These are phyloP conservation scores for Cabera pusaria DNA, from an alignment of 2,888 invertebrate genomes.

Conservation along the genomic window DNA sequence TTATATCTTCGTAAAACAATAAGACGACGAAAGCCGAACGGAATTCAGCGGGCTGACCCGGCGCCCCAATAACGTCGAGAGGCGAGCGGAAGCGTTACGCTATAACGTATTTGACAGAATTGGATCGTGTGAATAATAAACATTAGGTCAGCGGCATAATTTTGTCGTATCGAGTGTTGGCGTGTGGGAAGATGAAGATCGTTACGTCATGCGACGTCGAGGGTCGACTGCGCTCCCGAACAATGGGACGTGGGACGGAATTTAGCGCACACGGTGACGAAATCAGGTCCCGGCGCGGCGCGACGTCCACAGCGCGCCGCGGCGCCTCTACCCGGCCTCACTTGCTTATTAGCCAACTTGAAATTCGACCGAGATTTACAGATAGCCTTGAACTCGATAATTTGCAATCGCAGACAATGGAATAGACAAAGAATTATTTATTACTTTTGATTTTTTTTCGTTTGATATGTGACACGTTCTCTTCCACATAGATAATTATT, in stretches of 20 bases:
- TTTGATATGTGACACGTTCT: neutral
- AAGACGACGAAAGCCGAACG: constrained; percentile 37
- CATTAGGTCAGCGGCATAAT: constrained; percentile 52
- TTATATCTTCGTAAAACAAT: constrained; percentile 34
- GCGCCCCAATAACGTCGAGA: constrained; percentile 50
- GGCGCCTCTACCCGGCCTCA: constrained; percentile 13
- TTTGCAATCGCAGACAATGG: constrained; percentile 2
- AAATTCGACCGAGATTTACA: constrained; percentile 4
- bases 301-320: constrained; percentile 27
- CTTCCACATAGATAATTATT: too few relatives aligned
- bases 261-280: constrained; percentile 68
- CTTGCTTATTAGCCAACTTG: constrained; percentile 3
- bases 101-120: constrained; percentile 59
- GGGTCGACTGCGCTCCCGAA: constrained; percentile 40
- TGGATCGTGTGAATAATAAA: constrained; percentile 70
- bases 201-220: constrained; percentile 45
- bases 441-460: neutral
- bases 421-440: neutral
- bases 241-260: constrained; percentile 63
- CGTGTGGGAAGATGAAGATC: constrained; percentile 45
- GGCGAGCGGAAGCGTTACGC: constrained; percentile 49
- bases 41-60: constrained; percentile 34
- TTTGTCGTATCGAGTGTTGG: constrained; percentile 47
- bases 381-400: constrained; percentile 5
- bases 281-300: constrained; percentile 55